Evolutionary conservation across 2,113 vertebrate genomes (phyloP), one percentile per base, ranked within the genome.

Genomic region (Poicephalus gulielmi): DNA sequence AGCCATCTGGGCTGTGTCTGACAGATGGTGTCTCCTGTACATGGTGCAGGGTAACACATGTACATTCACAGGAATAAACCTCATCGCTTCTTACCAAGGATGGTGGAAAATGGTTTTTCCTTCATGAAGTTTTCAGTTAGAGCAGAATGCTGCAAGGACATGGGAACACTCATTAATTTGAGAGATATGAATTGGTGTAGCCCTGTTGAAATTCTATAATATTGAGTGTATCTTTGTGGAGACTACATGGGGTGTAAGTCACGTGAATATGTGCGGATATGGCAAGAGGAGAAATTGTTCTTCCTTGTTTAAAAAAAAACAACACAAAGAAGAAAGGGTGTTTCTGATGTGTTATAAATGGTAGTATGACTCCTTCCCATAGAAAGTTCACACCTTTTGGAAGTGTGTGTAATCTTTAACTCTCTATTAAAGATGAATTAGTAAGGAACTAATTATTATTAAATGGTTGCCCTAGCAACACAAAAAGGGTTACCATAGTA

Each of bases 401-500:
- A 92, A 88, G 35, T 50, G 67, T 52, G 10, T 78, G 30, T 60
- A 86, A 90, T 86, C 69, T 73, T 82, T 82, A 87, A 68, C 0
- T 0, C 10, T 67, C 10, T 67, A 11, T 83, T 60, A 70, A 77
- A 92, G 59, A 46, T 76, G 59, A 85, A 69, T 86, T 90, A 74
- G 11, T 93, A 86, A 82, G 7, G 33, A 92, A 37, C 27, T 95
- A 92, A 92, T 95, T 92, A 63, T 55, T 89, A 79, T 90, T 90
- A 90, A 94, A 93, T 81, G 8, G 79, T 95, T 94, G 33, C 64
- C 92, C 55, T 81, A 90, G 93, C 79, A 94, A 96, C 93, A 88
- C 30, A 50, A 78, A 70, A 55, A 88, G 20, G 20, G 90, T 95
- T 94, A 88, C 93, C 92, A 95, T 95, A 94, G 83, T 86, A 96